A percentile compares a stretch with the other conserved stretches of the same genome.
phyloP scores from a whole-genome alignment of 2,797 vertebrate species.

The Eleutherodactylus coqui region DNA sequence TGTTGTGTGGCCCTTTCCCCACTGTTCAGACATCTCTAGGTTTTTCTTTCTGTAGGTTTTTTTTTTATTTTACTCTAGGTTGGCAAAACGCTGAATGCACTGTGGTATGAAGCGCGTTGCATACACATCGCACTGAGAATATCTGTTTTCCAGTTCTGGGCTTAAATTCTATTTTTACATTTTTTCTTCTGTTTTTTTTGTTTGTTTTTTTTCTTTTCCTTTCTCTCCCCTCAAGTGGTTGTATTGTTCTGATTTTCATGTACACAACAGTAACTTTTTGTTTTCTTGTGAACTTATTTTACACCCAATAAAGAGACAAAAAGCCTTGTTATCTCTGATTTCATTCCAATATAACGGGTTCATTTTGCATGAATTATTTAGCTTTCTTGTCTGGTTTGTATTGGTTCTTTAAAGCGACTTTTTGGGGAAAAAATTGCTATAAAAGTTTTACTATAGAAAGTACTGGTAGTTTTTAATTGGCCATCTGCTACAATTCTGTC shows the following conservation, averaged over 20 bases:
- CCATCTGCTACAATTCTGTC: no score
- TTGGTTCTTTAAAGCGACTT: no score
- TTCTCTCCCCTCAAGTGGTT: constrained; percentile 80
- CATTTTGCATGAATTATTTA: no score
- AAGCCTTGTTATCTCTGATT: not conserved
- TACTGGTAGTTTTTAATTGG: no score
- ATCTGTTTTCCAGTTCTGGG: constrained; percentile 81
- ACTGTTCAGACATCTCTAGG: constrained; percentile 71
- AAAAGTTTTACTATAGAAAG: no score
- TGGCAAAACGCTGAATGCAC: constrained; percentile 79
- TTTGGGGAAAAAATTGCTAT: no score
- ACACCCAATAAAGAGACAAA: constrained; percentile 91
- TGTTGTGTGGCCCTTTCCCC: constrained; percentile 76
- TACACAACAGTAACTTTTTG: constrained; percentile 93
- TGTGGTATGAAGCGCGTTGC: constrained; percentile 82
- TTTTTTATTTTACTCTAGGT: constrained; percentile 77
- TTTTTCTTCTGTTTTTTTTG: constrained; percentile 45
- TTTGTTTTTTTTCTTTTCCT: constrained; percentile 55
- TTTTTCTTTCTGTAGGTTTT: not conserved
- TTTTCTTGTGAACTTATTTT: constrained; percentile 99
- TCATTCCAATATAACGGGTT: no score
- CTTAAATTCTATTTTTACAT: constrained; percentile 74
- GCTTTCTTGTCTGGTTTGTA: no score
- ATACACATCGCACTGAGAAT: constrained; percentile 81
- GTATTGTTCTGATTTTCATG: constrained; percentile 93